These are phyloP conservation scores for Trachurus trachurus DNA, from an alignment of 2,797 vertebrate species.

Conservation along the genomic window DNA sequence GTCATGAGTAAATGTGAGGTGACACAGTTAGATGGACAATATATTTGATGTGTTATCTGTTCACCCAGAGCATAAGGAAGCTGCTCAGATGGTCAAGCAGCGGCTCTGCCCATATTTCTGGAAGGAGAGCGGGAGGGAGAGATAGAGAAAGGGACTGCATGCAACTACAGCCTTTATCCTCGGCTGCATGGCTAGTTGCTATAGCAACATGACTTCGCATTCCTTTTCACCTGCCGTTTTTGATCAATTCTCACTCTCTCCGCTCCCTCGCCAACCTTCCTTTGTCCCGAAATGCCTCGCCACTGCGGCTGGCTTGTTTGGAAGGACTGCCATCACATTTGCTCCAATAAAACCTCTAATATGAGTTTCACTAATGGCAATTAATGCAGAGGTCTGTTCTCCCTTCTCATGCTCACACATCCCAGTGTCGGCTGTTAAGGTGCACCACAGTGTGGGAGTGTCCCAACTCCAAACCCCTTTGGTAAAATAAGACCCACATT, in stretches of 20 bases:
- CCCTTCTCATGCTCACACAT: conserved; percentile 17
- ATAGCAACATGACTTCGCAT: conserved; percentile 85
- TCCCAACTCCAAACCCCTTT: conserved; percentile 5
- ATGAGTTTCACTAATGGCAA: conserved; percentile 24
- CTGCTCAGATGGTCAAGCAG: conserved; percentile 70
- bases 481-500: conserved; percentile 22
- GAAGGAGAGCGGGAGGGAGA: conserved; percentile 47
- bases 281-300: conserved; percentile 74
- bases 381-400: conserved; percentile 15
- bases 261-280: conserved; percentile 61
- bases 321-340: conserved; percentile 32
- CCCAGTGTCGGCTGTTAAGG: conserved; percentile 17
- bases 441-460: conserved; percentile 9
- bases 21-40: conserved; percentile 65
- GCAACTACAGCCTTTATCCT: conserved; percentile 72
- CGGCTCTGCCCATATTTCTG: conserved; percentile 49
- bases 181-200: conserved; percentile 81
- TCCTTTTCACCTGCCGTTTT: conserved; percentile 84
- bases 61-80: conserved; percentile 65
- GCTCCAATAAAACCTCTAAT: conserved; percentile 11
- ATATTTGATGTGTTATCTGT: conserved; percentile 61
- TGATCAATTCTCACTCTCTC: conserved; percentile 77
- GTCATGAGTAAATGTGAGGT: conserved; percentile 50
- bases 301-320: conserved; percentile 56
- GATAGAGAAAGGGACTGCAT: conserved; percentile 56